Evolutionary conservation across 2,888 invertebrate species (phyloP).

Genomic region (Phorcus lineatus): DNA sequence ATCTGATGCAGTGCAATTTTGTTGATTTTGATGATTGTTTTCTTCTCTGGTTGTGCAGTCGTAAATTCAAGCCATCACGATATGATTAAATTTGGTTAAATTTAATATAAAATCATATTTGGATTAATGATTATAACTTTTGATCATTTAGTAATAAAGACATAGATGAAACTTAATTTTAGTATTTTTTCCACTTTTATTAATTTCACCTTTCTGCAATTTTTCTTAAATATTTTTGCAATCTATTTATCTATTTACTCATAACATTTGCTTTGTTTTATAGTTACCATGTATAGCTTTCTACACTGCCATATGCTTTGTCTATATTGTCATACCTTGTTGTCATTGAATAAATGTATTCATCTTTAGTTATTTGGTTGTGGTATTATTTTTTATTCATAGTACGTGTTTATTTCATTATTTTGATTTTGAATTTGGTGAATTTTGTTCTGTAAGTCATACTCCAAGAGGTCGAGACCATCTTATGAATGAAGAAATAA

Average conservation of each 20-base stretch:
- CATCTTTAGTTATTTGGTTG: conserved; percentile 21
- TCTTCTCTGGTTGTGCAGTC: neutral
- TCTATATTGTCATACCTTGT: conserved; percentile 20
- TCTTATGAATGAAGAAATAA: too few species aligned
- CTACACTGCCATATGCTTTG: conserved; percentile 12
- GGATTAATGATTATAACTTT: too few species aligned
- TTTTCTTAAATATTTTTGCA: neutral
- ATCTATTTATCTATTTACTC: neutral
- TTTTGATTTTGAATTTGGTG: conserved; percentile 16
- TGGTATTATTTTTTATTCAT: conserved; percentile 8
- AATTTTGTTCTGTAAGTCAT: conserved; percentile 20
- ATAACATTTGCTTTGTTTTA: conserved; percentile 14
- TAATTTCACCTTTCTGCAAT: neutral
- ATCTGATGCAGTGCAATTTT: neutral
- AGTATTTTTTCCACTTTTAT: neutral
- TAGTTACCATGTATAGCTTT: neutral
- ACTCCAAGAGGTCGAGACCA: too few species aligned
- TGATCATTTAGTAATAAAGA: too few species aligned
- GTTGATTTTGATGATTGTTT: conserved; percentile 1
- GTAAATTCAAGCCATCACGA: too few species aligned
- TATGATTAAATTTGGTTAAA: too few species aligned
- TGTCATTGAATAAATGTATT: conserved; percentile 21
- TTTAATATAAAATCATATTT: too few species aligned
- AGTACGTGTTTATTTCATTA: neutral
- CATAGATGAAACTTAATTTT: neutral